These are phyloP conservation scores for Thunnus albacares DNA, from an alignment of 2,797 vertebrate species.

Conservation along the genomic window DNA sequence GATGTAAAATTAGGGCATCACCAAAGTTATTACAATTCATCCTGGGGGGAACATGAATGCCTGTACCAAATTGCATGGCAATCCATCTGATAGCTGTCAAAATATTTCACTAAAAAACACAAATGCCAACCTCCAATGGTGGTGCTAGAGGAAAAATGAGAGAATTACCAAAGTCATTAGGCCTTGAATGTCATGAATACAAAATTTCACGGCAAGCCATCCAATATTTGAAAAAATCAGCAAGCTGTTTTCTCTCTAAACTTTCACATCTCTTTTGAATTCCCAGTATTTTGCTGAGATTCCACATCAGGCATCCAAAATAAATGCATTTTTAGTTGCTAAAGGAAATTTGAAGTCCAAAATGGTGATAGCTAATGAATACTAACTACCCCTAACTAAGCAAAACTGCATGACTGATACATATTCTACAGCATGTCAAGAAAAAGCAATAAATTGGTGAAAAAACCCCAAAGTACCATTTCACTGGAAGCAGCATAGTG, in stretches of 20 bases:
- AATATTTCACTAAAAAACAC: neutral
- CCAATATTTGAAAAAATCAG: neutral
- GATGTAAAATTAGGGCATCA: neutral
- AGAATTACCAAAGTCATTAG: neutral
- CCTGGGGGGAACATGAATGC: neutral
- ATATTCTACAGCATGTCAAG: conserved; percentile 12
- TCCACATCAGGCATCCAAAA: neutral
- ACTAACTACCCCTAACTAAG: neutral
- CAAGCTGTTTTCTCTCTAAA: no score
- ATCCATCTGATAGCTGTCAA: no score
- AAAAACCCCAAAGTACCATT: neutral
- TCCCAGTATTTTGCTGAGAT: neutral
- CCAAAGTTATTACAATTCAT: neutral
- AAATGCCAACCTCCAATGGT: neutral
- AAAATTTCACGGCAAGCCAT: neutral
- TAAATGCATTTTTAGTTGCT: neutral
- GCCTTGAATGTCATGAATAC: no score
- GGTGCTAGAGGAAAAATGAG: neutral
- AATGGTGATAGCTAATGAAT: neutral
- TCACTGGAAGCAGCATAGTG: conserved; percentile 15
- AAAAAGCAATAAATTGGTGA: neutral
- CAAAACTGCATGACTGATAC: neutral
- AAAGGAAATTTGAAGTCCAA: neutral
- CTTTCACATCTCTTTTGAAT: neutral
- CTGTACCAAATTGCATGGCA: neutral